Conservation (phyloP, 2,888 invertebrate genomes). For the Fabriciana adippe region DNA sequence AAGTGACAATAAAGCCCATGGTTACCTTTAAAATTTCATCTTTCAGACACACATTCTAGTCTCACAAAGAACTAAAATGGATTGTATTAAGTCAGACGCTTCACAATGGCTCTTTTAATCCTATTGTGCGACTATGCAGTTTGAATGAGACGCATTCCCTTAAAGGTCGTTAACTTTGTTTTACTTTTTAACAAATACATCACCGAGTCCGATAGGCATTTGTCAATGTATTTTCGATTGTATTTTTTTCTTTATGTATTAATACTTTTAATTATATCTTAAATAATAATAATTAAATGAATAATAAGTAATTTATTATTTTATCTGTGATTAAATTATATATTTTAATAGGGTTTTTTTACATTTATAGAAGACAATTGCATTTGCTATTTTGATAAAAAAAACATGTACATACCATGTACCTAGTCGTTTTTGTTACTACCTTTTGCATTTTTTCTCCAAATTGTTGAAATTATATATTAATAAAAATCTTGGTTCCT, state of each 20-base stretch:
- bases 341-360: no score
- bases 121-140: constrained; percentile 50
- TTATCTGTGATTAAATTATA: no score
- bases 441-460: no score
- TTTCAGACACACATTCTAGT: constrained; percentile 32
- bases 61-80: constrained; percentile 48
- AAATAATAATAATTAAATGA: constrained; percentile 3
- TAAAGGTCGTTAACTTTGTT: constrained; percentile 39
- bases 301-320: no score
- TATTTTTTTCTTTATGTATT: not conserved
- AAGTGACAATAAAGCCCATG: constrained; percentile 25
- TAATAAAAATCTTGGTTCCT: no score
- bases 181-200: constrained; percentile 31
- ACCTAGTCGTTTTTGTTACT: no score
- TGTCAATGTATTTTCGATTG: constrained; percentile 3
- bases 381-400: no score
- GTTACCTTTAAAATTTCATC: constrained; percentile 37
- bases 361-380: no score
- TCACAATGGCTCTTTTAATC: constrained; percentile 63
- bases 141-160: constrained; percentile 40
- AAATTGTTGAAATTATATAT: no score
- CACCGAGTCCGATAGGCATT: constrained; percentile 1
- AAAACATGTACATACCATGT: no score
- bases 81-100: constrained; percentile 58
- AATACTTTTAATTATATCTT: not conserved